Evolutionary conservation across 2,888 invertebrate species (phyloP).

Genomic region (Nomada hirtipes): DNA sequence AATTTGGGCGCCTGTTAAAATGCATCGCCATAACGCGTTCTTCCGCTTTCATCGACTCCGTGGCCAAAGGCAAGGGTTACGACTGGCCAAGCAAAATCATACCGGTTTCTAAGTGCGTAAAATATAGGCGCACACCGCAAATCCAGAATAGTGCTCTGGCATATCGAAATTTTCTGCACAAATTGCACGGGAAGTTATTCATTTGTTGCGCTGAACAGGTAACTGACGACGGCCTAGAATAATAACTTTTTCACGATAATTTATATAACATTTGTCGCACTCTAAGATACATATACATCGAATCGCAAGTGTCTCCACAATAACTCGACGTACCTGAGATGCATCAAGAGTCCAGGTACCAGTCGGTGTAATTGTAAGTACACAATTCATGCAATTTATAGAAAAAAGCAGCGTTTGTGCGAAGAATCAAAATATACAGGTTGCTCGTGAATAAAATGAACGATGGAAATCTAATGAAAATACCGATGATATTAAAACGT

Average conservation of each 20-base stretch:
- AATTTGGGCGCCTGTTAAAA: slow-evolving; percentile 5
- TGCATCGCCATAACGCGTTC: background rate
- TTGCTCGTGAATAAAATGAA: too few species aligned
- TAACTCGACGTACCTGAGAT: background rate
- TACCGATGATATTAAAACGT: too few species aligned
- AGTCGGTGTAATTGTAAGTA: too few species aligned
- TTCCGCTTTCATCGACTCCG: background rate
- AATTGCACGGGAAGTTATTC: slow-evolving; percentile 28
- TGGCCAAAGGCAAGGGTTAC: background rate
- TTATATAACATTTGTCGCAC: background rate
- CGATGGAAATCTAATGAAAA: too few species aligned
- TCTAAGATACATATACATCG: too few species aligned
- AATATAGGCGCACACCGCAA: background rate
- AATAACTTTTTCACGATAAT: slow-evolving; percentile 45
- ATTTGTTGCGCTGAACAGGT: slow-evolving; percentile 17
- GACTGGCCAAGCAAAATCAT: slow-evolving; percentile 6
- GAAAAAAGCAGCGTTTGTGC: too few species aligned
- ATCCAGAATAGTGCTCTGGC: background rate
- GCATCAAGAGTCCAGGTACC: too few species aligned
- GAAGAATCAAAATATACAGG: too few species aligned
- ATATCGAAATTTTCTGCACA: slow-evolving; percentile 37
- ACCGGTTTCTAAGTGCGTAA: slow-evolving; percentile 3
- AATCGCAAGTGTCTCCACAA: too few species aligned
- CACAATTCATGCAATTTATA: background rate
- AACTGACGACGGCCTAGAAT: background rate